These are phyloP conservation scores for Antitype chi DNA, from an alignment of 2,888 invertebrate species.

Conservation along the genomic window DNA sequence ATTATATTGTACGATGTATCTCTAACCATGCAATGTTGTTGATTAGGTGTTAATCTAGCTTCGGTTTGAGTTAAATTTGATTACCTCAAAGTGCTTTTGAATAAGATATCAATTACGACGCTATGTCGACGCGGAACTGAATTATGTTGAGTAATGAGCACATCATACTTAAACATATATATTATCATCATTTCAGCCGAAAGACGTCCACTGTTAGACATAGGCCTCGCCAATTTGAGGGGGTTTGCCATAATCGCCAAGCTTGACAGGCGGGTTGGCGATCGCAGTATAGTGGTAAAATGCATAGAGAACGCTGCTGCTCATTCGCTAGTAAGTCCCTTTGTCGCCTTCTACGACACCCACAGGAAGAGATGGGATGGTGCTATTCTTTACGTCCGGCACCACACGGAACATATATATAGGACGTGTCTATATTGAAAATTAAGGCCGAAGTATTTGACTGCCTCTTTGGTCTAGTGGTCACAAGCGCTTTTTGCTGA, in stretches of 20 bases:
- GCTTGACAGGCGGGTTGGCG: too few relatives aligned
- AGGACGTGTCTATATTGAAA: neutral
- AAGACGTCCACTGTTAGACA: too few relatives aligned
- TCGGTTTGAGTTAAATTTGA: slow-evolving; percentile 42
- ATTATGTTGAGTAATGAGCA: slow-evolving; percentile 39
- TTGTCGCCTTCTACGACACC: too few relatives aligned
- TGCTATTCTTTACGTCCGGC: too few relatives aligned
- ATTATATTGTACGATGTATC: slow-evolving; percentile 25
- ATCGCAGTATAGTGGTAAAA: too few relatives aligned
- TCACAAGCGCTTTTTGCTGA: neutral
- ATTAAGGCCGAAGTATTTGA: neutral
- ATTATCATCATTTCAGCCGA: too few relatives aligned
- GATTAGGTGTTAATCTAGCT: slow-evolving; percentile 55
- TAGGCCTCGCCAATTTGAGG: too few relatives aligned
- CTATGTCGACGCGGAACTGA: slow-evolving; percentile 38
- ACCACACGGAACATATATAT: too few relatives aligned
- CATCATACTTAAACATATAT: neutral
- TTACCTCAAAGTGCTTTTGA: slow-evolving; percentile 57
- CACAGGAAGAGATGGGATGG: too few relatives aligned
- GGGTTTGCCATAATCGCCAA: too few relatives aligned
- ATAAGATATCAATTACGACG: slow-evolving; percentile 55
- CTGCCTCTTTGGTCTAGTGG: neutral
- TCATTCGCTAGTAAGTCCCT: too few relatives aligned
- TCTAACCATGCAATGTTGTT: slow-evolving; percentile 35
- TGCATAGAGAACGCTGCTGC: too few relatives aligned